Percentiles rank a stretch among this genome's conserved stretches.
Conservation (phyloP, 2,797 vertebrate species). For the Acanthornis magna region DNA sequence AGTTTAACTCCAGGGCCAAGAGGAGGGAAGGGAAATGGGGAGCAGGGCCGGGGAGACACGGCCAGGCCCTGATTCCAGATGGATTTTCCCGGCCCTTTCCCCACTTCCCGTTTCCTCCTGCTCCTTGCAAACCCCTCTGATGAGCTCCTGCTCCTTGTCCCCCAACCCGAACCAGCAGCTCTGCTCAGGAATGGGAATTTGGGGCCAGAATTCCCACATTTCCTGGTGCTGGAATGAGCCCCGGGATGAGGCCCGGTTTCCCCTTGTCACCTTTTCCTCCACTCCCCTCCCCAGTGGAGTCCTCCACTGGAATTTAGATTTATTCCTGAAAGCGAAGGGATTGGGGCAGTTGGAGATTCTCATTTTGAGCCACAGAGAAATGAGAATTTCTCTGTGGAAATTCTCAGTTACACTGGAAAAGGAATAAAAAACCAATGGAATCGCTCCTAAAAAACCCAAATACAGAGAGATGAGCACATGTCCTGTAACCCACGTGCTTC, state of each 20-base stretch:
- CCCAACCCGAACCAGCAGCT: not conserved
- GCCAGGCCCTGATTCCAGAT: not conserved
- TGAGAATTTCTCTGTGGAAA: too few relatives aligned
- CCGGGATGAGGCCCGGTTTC: not conserved
- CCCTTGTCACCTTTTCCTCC: conserved; percentile 10
- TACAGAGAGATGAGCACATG: fast-evolving
- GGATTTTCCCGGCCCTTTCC: not conserved
- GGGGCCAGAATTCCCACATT: not conserved
- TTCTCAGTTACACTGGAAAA: not conserved
- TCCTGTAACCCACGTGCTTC: not conserved
- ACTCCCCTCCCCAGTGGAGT: not conserved
- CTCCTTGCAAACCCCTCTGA: not conserved
- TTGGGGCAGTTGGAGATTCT: not conserved
- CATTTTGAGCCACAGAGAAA: too few relatives aligned
- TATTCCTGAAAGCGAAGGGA: not conserved
- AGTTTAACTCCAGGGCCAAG: conserved; percentile 77
- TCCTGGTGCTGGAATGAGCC: not conserved
- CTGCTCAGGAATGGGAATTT: not conserved
- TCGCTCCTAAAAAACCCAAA: not conserved
- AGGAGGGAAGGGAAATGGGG: not conserved
- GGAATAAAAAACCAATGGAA: not conserved
- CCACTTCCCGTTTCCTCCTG: not conserved
- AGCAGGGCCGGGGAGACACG: not conserved
- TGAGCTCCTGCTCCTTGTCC: not conserved
- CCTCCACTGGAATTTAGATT: fast-evolving